Base-by-base conservation (phyloP, 2,888 invertebrate genomes). In the Drosophila borborema region DNA sequence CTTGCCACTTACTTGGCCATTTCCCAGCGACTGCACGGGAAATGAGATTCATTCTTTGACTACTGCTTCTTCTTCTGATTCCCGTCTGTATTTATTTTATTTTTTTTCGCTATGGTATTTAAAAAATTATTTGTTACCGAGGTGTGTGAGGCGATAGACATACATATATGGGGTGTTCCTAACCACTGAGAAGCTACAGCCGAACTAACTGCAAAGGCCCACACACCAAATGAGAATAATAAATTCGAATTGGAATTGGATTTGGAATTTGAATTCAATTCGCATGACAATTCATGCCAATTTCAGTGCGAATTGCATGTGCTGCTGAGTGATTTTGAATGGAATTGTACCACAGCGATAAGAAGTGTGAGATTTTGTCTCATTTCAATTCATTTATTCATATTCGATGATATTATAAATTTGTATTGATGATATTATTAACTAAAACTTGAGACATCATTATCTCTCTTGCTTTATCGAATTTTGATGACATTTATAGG, bases 21-120 rank as follows among this genome's bases (percentile, higher is more conserved):
- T 82, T 82, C 82, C 80, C 80, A 82, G 82, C 74, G 64, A 58
- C 46, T 49, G 64, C 72, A 81, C 80, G 82, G 84, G 86, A 86
- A 83, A 84, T 81, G 86, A 75, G 80, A 81, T 81, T 83, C 83
- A 84, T 83, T 83, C 86, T 80, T 77, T 53, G 64, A 16, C 53
- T 43, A 6, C 56, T 34, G 16, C 34, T 12, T 31, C 28, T 12
- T 31, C 28, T 40, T 54, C 67, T 61, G 49, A 64, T 62, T 69
- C 38, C 6, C 16, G 16, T 16, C 38, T 40, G 10, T 36, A 64
- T 64, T 76, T 63, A 10, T 5, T 12, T 56, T 58, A 59, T 67
- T 65, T 66, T 68, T 67, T 82, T 74, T 71, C 74, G 64, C 74
- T 68, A 56, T 48, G 60, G 62, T 56, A 75, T 64, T 68, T 51